These are phyloP conservation scores for Ptiloglossa arizonensis DNA, from an alignment of 1,140 invertebrate genomes.

Conservation along the genomic window DNA sequence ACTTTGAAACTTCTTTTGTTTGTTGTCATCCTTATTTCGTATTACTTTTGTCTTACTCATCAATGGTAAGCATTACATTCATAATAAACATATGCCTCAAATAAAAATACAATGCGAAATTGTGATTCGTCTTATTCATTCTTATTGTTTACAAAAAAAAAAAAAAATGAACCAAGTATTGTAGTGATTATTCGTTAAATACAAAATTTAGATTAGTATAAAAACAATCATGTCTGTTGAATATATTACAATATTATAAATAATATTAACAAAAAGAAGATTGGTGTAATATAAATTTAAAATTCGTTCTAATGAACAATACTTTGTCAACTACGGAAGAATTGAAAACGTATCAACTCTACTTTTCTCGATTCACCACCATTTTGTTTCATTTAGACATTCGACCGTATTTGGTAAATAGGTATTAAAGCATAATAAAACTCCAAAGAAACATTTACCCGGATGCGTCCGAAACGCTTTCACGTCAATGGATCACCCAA, in stretches of 20 bases:
- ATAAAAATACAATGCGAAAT: not conserved
- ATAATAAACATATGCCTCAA: not conserved
- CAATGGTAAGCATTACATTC: not conserved
- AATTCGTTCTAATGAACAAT: too few relatives aligned
- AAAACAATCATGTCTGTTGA: not conserved
- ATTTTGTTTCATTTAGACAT: conserved; percentile 35
- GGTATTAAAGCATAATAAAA: not conserved
- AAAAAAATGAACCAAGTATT: not conserved
- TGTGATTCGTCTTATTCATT: not conserved
- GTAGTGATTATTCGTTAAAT: too few relatives aligned
- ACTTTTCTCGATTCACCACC: conserved; percentile 10
- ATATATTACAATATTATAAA: not conserved
- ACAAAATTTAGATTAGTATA: not conserved
- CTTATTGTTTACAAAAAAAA: not conserved
- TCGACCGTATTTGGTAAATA: conserved; percentile 1
- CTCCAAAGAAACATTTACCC: conserved; percentile 67
- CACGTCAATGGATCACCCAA: conserved; percentile 73
- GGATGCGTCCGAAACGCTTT: conserved; percentile 78
- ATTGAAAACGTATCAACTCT: not conserved
- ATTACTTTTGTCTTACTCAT: not conserved
- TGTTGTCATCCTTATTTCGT: not conserved
- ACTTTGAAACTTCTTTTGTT: not conserved
- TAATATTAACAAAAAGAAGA: not conserved
- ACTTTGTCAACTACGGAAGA: not conserved
- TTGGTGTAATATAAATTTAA: not conserved